Conservation (phyloP, 2,113 vertebrate genomes). For the Tyrannus savana region DNA sequence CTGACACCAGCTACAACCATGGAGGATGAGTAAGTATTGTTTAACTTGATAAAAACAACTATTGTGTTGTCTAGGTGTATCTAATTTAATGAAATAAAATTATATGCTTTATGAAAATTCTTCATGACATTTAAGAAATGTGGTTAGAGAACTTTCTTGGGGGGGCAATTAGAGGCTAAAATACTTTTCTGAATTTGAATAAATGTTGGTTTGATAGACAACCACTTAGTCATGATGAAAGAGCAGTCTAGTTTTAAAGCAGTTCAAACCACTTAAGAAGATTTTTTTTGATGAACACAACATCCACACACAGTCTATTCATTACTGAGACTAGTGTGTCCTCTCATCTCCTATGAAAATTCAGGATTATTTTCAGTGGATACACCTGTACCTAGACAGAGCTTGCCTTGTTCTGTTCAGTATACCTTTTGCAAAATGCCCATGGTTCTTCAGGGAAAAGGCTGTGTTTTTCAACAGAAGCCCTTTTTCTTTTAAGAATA, state of each 20-base stretch:
- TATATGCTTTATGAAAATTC: conserved; percentile 24
- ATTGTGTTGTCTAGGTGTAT: conserved; percentile 53
- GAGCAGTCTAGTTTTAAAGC: conserved; percentile 11
- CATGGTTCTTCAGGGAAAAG: neutral
- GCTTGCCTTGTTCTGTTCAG: neutral
- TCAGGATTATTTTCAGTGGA: neutral
- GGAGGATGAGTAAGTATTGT: neutral
- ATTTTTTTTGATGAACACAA: conserved; percentile 13
- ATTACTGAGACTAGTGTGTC: neutral
- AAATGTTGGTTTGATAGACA: conserved; percentile 42
- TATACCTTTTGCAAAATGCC: neutral
- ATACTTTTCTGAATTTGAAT: conserved; percentile 35
- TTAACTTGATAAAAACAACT: neutral
- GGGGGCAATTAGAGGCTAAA: conserved; percentile 47
- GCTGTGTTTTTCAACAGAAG: neutral
- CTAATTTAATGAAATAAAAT: conserved; percentile 57
- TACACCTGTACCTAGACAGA: neutral
- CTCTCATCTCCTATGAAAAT: neutral
- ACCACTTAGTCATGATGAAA: conserved; percentile 20
- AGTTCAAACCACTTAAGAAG: neutral
- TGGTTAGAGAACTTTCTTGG: conserved; percentile 51
- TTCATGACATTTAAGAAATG: conserved; percentile 23
- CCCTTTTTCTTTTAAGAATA: neutral
- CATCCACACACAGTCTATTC: neutral
- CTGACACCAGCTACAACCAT: neutral